phyloP scores from a whole-genome alignment of 2,113 vertebrate species.

The Cinclus mexicanus region DNA sequence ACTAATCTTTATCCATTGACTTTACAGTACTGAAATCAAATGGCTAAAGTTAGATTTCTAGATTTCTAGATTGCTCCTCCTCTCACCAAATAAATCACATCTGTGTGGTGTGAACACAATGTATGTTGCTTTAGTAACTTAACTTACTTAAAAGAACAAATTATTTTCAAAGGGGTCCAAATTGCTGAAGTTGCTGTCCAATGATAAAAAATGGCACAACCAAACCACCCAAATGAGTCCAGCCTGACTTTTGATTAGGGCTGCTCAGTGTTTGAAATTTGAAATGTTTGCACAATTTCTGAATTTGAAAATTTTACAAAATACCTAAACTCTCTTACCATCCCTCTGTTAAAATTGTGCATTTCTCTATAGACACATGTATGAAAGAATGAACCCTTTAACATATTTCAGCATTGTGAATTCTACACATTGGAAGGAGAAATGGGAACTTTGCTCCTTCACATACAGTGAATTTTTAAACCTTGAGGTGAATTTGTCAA shows the following conservation, averaged over 20 bases:
- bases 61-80: neutral
- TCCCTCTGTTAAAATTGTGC: rapidly evolving
- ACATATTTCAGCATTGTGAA: neutral
- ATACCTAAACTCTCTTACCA: neutral
- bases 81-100: neutral
- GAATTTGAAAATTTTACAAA: neutral
- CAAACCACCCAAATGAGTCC: neutral
- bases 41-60: neutral
- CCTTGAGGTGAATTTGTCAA: neutral
- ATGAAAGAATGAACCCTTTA: neutral
- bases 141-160: neutral
- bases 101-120: neutral
- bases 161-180: neutral
- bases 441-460: neutral
- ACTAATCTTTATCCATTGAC: neutral
- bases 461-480: neutral
- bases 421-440: neutral
- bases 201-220: neutral
- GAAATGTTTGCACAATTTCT: neutral
- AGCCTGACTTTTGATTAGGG: neutral
- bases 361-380: neutral
- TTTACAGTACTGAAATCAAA: neutral
- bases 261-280: neutral
- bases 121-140: neutral
- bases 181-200: neutral